Base-by-base conservation (phyloP, 2,113 vertebrate species). In the Calidris pygmaea region DNA sequence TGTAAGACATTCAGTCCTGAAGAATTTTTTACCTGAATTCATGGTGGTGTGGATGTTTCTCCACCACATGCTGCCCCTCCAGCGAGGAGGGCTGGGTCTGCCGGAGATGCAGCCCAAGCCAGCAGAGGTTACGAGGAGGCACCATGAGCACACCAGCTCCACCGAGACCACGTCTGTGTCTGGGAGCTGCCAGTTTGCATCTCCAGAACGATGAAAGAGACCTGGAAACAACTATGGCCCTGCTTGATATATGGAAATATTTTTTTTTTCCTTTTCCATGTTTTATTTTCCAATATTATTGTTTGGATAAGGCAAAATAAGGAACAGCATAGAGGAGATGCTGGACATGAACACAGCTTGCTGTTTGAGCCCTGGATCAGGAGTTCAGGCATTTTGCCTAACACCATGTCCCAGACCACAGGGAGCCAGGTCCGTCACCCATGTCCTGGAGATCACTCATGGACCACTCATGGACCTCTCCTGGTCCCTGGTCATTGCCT, bases 321-420 rank as follows among this genome's bases (percentile, higher is more conserved):
- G 34, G 23, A 24, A 34, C 16, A 68, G 34, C 7, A 7, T 7
- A 17, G 34, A 60, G 24, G 10, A 62, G 24, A 47, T 7, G 18
- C 87, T 23, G 45, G 62, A 63, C 23, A 48, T 2, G 3, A n/a
- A 30, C 9, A 30, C 47, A 80, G 15, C 41, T 48, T 47, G 22
- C 39, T 55, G 23, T 22, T 26, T 34, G 23, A 72, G 48, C 7
- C n/a, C 29, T 50, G 39, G 5, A 37, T 35, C 47, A 63, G 39
- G 65, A 34, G 15, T 41, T 63, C 19, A 29, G 58, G 48, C 29
- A 23, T 63, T 41, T 27, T 52, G 18, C 30, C 22, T 30, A 8
- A 24, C 1, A 10, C 20, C 0, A 0, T 5, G 43, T 39, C 19
- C 4, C 7, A 20, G 76, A 34, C 12, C 1, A 2, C 56, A 56